Evolutionary conservation across 2,797 vertebrate genomes (phyloP), one percentile per base, ranked within the genome.

Genomic region (Xenops minutus): DNA sequence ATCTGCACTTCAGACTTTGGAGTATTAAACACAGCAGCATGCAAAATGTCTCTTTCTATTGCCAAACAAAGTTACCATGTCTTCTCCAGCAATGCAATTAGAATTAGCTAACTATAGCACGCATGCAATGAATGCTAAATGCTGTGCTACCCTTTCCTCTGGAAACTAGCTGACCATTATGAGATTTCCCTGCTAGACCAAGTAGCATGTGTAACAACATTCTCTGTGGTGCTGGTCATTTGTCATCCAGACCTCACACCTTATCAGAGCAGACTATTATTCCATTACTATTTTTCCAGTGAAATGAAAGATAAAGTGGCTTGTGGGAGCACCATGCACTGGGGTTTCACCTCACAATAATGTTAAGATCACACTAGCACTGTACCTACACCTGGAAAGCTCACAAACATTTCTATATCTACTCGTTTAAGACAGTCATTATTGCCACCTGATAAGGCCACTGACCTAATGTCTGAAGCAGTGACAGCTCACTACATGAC

Each of bases 271-370:
- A 82, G 5, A 21, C 34, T 56, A 29, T 30, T 58, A 78, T 9
- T 76, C 41, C 27, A 32, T 66, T 41, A 29, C 16, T 9, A 55
- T 27, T 52, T 85, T 91, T 14, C 30, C 18, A 75, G 7, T 16
- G 6, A 80, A 88, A 77, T 12, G 2, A 59, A 88, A 91, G 41
- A 44, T 39, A 73, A 68, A 7, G 14, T 4, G 12, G 10, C 4
- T 39, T 58, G 30, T 2, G 4, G 44, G 19, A 63, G 20, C 32
- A 78, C 12, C 0, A 3, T 2, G 5, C 30, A 6, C 4, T 66
- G 6, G 2, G 6, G 7, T 41, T 85, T 88, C 69, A 37, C 13
- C 29, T 77, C 61, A 44, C 8, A 34, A 3, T 10, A 29, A 27
- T 26, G 52, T 6, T 24, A 24, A 62, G 55, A 51, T 66, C 5